Evolutionary conservation across 2,797 vertebrate genomes (phyloP), one percentile per base, ranked within the genome.

Genomic region (Tarsius wallacei): DNA sequence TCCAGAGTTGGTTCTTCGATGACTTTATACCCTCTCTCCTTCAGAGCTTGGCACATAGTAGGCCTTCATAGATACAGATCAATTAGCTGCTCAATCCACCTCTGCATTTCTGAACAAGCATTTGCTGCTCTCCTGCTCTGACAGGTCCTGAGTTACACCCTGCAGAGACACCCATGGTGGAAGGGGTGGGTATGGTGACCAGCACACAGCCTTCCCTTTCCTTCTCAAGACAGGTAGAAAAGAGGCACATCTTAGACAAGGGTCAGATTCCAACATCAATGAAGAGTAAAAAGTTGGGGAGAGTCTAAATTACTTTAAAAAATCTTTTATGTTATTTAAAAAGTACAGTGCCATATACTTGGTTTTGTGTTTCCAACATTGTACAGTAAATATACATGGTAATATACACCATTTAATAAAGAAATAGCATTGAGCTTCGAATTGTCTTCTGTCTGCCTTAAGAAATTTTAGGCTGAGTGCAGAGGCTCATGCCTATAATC

Each of bases 301-400:
- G 42, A 85, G 42, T 74, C 64, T 71, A 31, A 86, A 28, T 63
- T 12, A 87, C 57, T 73, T 13, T 90, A 14, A 24, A 76, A 78
- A 90, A 71, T 73, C 73, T 78, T 28, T 85, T 64, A 90, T 87
- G 31, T 53, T 36, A 42, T 70, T 93, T 49, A 24, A 76, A 53
- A 93, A 80, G 0, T 9, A 47, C 15, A 19, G 33, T 21, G 19
- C 3, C 14, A 15, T 36, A 16, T 2, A 31, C 53, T 51, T 59
- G 49, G 17, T 16, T 63, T 83, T 76, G 22, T 68, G 17, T 33
- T 33, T 21, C 21, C 24, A 47, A 51, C 33, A 51, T 24, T 26
- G 21, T 53, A 42, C 7, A 33, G 55, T 66, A 47, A 42, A 15
- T 55, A 15, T 42, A 21, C n/a, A 31, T 42, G 51, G 22, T 64